phyloP scores from a whole-genome alignment of 1,140 invertebrate species.

The Melitaea cinxia region DNA sequence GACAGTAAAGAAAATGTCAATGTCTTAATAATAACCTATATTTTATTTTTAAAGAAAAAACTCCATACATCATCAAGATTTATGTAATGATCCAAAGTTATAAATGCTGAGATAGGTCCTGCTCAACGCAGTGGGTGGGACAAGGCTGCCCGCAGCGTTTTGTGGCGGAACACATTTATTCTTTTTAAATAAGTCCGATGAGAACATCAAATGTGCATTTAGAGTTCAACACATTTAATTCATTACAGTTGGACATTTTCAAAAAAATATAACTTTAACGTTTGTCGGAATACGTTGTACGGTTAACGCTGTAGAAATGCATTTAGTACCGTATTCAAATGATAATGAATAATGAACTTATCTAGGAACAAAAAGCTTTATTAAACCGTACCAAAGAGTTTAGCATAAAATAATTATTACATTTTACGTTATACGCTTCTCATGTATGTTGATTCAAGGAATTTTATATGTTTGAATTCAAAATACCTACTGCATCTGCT shows the following conservation, averaged over 20 bases:
- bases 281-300: too few species aligned
- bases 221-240: background rate
- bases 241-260: background rate
- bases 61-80: background rate
- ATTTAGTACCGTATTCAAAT: too few species aligned
- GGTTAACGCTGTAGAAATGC: too few species aligned
- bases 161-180: slow-evolving; percentile 19
- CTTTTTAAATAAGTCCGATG: slow-evolving; percentile 16
- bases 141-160: slow-evolving; percentile 21
- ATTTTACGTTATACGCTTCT: background rate
- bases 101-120: slow-evolving; percentile 20
- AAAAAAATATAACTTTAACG: background rate
- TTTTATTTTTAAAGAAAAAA: background rate
- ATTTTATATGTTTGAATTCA: slow-evolving; percentile 10
- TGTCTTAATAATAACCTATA: background rate
- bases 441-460: background rate
- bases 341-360: too few species aligned
- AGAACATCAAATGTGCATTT: slow-evolving; percentile 24
- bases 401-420: background rate
- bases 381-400: too few species aligned
- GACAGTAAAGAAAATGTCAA: background rate
- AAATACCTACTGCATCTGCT: slow-evolving; percentile 24
- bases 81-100: slow-evolving; percentile 22
- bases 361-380: too few species aligned
- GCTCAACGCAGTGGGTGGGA: slow-evolving; percentile 15